Evolutionary conservation across 2,797 vertebrate genomes (phyloP), one percentile per base, ranked within the genome.

Genomic region (Clarias laeviceps): DNA sequence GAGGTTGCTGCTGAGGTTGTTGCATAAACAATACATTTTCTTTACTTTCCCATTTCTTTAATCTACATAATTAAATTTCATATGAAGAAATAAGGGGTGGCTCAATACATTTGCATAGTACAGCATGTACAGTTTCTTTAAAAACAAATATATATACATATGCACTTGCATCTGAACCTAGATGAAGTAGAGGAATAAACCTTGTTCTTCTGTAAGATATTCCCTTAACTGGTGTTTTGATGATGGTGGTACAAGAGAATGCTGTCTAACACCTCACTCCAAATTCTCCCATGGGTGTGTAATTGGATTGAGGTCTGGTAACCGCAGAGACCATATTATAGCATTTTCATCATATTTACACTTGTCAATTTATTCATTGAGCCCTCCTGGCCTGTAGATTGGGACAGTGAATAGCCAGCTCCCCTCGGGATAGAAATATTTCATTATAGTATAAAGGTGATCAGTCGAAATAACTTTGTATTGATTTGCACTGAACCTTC

Each of bases 401-500:
- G 56, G 56, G 5, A 37, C 32, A 61, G 29, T 15, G 56, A 78
- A 37, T 29, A 78, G 29, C 34, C 76, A 20, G 61, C 29, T 37
- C 32, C 56, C 32, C 24, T 15, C 3, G 4, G 11, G 57, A 61
- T 24, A 59, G 54, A 59, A 59, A n/a, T 37, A 40, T 61, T 79
- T 37, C 5, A 15, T 40, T 40, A 40, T 17, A 37, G 57, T 22
- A 78, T 24, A 61, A 62, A 77, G 73, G 73, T n/a, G 76, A 61
- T 61, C 76, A 78, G 74, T 59, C 74, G 34, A 32, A 78, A 78
- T 61, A 37, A 78, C 29, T 54, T 18, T 34, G 29, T 77, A 61
- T 61, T 59, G 74, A 77, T 77, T 61, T 57, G 74, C 54, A 74
- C 74, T 34, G 74, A 59, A 56, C 29, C 56, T 77, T 59, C 8